Evolutionary conservation across 1,140 invertebrate species (phyloP), one percentile per base, ranked within the genome.

Genomic region (Drosophila ficusphila): DNA sequence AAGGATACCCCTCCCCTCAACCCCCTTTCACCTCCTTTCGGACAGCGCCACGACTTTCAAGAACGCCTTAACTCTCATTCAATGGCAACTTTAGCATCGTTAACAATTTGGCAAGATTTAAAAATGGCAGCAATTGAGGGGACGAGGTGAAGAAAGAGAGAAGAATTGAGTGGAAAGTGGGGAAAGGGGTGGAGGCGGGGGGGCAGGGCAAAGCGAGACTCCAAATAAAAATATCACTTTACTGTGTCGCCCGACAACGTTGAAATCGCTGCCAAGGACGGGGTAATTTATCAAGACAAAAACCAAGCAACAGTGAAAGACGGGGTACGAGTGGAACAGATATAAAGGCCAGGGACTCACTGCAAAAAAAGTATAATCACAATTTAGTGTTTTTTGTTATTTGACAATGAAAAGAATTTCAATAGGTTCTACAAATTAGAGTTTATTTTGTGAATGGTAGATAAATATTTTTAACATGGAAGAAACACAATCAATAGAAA

Each of bases 231-330:
- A 86, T 86, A 86, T 86, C 81, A 86, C 81, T 86, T 86, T 86
- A 86, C 81, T 81, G 57, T 86, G 81, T 86, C 81, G 76, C 76
- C 47, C 70, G 51, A 72, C 70, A 58, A 76, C 65, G 57, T 41
- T 60, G 65, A 75, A 77, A 68, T 79, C 79, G 58, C 79, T 69
- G 76, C 77, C 81, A 85, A 85, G 81, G 81, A 86, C 81, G 81
- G 73, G 81, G 81, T 86, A 86, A 86, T 86, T 86, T 86, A 86
- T 86, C 81, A 86, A 86, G 81, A 86, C 81, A 86, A 86, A 86
- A 88, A 88, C 67, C 73, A 56, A 73, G 75, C 58, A 60, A 36
- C 51, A 31, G 51, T 38, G 36, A 42, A 31, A 18, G 53, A 48
- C 19, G 31, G 38, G 12, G 38, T 27, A 21, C 25, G 38, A 46